A percentile compares a stretch with the other conserved stretches of the same genome.
Conservation (phyloP, 2,113 vertebrate species). For the Baryphthengus martii region DNA sequence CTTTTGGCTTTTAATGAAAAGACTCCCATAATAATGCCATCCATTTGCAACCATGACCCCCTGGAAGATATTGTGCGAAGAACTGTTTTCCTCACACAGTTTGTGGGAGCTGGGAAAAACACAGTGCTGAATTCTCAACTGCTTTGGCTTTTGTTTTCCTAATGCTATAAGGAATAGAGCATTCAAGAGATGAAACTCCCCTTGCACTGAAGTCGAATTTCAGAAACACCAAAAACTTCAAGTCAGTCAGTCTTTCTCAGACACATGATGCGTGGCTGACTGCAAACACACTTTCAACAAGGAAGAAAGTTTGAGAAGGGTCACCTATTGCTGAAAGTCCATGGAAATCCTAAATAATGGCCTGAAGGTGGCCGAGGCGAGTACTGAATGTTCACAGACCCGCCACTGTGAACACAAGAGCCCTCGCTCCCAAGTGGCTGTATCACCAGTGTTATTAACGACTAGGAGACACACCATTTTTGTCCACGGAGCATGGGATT, state of each 20-base stretch:
- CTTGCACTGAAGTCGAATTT: neutral
- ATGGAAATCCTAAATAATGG: neutral
- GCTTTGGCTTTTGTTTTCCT: conserved; percentile 17
- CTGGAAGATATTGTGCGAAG: conserved; percentile 11
- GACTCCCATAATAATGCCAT: conserved; percentile 25
- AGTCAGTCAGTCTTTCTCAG: neutral
- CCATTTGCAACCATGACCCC: conserved; percentile 42
- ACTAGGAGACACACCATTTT: neutral
- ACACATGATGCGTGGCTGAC: neutral
- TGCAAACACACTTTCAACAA: neutral
- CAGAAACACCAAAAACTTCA: neutral
- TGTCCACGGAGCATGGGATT: neutral
- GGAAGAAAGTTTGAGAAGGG: neutral
- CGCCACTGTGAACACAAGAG: neutral
- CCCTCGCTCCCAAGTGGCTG: fast-evolving
- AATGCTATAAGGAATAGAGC: neutral
- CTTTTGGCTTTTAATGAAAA: conserved; percentile 60
- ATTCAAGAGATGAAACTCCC: neutral
- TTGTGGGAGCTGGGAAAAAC: conserved; percentile 20
- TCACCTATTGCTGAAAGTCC: neutral
- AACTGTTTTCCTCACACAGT: conserved; percentile 12
- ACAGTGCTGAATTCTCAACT: conserved; percentile 11
- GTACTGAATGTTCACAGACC: neutral
- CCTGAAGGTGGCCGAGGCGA: neutral
- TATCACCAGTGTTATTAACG: fast-evolving